These are phyloP conservation scores for Cephalotes varians DNA, from an alignment of 2,888 invertebrate species.

Conservation along the genomic window DNA sequence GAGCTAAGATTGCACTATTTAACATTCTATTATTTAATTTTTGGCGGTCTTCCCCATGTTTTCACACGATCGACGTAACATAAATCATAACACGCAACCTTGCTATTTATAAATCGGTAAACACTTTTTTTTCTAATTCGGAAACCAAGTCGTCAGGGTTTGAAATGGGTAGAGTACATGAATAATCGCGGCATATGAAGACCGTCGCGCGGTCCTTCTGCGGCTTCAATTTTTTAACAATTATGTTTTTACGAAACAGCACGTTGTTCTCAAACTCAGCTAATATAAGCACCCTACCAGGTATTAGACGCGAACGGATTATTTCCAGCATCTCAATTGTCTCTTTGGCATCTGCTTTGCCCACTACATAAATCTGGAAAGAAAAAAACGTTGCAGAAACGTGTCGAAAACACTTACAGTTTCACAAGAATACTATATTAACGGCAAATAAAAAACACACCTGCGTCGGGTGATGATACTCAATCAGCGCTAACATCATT, in stretches of 20 bases:
- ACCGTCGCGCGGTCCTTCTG: constrained; percentile 90
- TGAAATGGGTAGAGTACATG: constrained; percentile 92
- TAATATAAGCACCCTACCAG: constrained; percentile 90
- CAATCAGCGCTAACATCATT: constrained; percentile 91
- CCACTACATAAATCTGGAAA: constrained; percentile 90
- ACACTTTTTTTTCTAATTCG: constrained; percentile 83
- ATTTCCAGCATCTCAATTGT: constrained; percentile 90
- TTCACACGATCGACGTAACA: background rate
- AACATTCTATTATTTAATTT: background rate
- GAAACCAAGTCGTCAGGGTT: constrained; percentile 89
- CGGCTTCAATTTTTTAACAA: constrained; percentile 87
- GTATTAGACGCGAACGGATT: constrained; percentile 89
- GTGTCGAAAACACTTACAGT: background rate
- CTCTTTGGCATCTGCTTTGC: constrained; percentile 87
- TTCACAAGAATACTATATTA: background rate
- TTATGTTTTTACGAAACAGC: constrained; percentile 85
- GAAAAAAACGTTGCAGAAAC: constrained; percentile 17
- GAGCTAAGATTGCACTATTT: background rate
- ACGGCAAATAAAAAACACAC: constrained; percentile 83
- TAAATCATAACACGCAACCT: background rate
- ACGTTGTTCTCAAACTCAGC: constrained; percentile 87
- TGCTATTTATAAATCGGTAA: background rate
- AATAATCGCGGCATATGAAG: constrained; percentile 92
- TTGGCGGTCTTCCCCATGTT: background rate
- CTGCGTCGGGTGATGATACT: constrained; percentile 91